Base-by-base conservation (phyloP, 2,113 vertebrate genomes). In the Odobenus rosmarus region DNA sequence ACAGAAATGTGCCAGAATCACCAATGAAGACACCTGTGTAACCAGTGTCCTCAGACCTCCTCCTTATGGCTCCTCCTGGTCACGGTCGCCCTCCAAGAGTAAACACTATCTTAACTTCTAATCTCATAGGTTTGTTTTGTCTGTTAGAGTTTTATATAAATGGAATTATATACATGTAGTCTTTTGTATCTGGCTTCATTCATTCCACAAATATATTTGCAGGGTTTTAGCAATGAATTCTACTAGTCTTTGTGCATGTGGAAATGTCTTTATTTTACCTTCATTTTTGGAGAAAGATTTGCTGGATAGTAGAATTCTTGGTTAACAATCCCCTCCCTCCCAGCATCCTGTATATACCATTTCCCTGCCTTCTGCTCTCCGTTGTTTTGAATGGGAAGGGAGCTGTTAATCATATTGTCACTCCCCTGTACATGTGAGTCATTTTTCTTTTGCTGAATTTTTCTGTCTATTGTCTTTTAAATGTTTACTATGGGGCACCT, bases 331-430 rank as follows among this genome's bases (percentile, higher is more conserved):
- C 39, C 5, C 4, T 8, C 7, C 59, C 12, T 24, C 72, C 72
- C 39, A 33, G 46, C 26, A 55, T 21, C 33, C 7, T 14, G 33
- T 6, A 2, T 2, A 0, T 15, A 6, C 9, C 14, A 14, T 67
- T 24, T 33, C 9, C 15, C 10, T 4, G 26, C 11, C 51, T 81
- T 36, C 57, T 53, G 57, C 11, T 74, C 11, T 46, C 31, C 1
- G 0, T 1, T 19, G 19, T 36, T 69, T n/a, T 10, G 11, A 2
- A 0, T 2, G 69, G 28, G 8, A 33, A 36, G 19, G 36, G 24
- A 7, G 42, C 67, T n/a, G 13, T 2, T 59, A 7, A 21, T 4
- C 4, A 0, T 3, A 1, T 10, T 5, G 13, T 1, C 42, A 7
- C 12, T 85, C 2, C 18, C 42, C 5, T 46, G 15, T 1, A 28